These are phyloP conservation scores for Brienomyrus longianalis DNA, from an alignment of 2,113 vertebrate species.

Conservation along the genomic window DNA sequence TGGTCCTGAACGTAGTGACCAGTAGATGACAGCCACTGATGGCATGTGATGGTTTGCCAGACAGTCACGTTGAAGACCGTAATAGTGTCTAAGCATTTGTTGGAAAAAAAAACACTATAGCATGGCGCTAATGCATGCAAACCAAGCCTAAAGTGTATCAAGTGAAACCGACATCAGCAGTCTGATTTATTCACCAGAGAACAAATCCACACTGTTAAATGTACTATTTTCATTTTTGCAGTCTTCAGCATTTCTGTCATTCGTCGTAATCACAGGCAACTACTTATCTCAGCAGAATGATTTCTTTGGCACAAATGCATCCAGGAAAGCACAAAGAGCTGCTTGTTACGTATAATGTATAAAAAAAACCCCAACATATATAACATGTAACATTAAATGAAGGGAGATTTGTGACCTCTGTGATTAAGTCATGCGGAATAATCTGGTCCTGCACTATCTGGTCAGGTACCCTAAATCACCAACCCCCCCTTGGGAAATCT, in stretches of 20 bases:
- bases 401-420: neutral
- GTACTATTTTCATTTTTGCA: neutral
- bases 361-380: neutral
- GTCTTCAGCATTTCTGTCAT: neutral
- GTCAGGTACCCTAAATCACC: neutral
- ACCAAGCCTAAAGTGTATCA: neutral
- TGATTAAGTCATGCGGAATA: neutral
- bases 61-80: neutral
- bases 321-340: neutral
- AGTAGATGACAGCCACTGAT: neutral
- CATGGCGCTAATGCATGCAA: neutral
- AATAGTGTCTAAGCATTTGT: neutral
- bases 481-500: neutral
- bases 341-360: neutral
- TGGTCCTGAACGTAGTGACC: neutral
- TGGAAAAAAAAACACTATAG: neutral
- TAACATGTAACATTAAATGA: neutral
- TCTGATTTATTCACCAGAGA: neutral
- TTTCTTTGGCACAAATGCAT: neutral
- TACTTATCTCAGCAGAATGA: neutral
- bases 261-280: neutral
- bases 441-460: neutral
- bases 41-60: neutral
- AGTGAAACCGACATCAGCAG: neutral
- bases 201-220: neutral